Conservation (phyloP, 2,113 vertebrate species). For the Trematocara nigrifrons region DNA sequence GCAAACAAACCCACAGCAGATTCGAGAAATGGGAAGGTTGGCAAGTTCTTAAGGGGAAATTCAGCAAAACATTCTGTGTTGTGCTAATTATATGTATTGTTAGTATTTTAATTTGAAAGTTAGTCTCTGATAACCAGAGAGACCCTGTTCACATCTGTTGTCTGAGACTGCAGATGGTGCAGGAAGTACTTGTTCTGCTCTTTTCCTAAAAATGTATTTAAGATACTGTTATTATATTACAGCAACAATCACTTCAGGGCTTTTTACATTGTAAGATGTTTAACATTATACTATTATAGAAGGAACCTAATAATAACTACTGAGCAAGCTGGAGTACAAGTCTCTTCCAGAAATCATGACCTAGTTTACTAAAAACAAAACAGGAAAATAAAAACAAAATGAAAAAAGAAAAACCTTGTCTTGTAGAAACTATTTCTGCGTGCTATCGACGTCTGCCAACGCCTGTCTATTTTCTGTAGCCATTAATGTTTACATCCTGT, state of each 20-base stretch:
- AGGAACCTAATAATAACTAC: background rate
- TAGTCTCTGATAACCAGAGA: background rate
- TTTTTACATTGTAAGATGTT: background rate
- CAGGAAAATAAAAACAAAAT: background rate
- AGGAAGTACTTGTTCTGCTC: background rate
- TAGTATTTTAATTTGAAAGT: background rate
- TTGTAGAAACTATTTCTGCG: background rate
- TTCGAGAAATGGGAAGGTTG: background rate
- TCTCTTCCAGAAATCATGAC: background rate
- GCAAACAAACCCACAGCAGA: background rate
- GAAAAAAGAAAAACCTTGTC: background rate
- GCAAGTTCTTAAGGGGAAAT: background rate
- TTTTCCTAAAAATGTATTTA: background rate
- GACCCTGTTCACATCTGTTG: background rate
- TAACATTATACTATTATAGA: background rate
- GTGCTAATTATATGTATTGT: background rate
- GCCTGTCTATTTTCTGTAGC: background rate
- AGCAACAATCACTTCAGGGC: background rate
- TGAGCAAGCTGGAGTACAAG: background rate
- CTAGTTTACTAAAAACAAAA: background rate
- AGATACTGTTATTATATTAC: background rate
- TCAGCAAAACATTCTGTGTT: background rate
- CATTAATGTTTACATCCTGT: background rate
- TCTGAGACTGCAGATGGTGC: background rate
- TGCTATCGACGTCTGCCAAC: background rate